Evolutionary conservation across 2,113 vertebrate species (phyloP).

Genomic region (Formicarius rufipectus): DNA sequence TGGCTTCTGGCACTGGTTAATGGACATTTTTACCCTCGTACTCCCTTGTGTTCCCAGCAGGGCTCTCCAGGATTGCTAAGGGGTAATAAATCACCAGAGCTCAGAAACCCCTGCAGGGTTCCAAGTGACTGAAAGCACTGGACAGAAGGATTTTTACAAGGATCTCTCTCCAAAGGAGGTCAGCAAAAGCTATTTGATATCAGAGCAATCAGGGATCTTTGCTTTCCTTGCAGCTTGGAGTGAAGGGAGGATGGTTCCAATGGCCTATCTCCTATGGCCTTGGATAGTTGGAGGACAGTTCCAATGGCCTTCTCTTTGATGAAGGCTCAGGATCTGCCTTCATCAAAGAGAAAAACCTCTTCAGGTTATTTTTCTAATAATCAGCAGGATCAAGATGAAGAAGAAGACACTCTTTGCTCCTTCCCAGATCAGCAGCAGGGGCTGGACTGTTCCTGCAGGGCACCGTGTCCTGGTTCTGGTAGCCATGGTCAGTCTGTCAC

Average conservation of each 20-base stretch:
- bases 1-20: neutral
- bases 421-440: neutral
- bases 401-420: neutral
- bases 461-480: too few species aligned
- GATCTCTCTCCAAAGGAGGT: neutral
- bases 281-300: neutral
- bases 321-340: neutral
- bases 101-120: neutral
- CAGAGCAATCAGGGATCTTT: neutral
- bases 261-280: too few species aligned
- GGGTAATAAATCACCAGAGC: constrained; percentile 5
- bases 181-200: neutral
- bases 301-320: too few species aligned
- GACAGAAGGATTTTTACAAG: constrained; percentile 18
- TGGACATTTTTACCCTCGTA: neutral
- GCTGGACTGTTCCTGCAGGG: neutral
- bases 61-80: neutral
- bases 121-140: neutral
- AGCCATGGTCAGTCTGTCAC: neutral
- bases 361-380: neutral
- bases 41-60: neutral
- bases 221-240: neutral
- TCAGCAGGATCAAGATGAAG: neutral
- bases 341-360: neutral
- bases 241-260: neutral